Conservation (phyloP, 2,888 invertebrate species). For the Gnatocerus cornutus region DNA sequence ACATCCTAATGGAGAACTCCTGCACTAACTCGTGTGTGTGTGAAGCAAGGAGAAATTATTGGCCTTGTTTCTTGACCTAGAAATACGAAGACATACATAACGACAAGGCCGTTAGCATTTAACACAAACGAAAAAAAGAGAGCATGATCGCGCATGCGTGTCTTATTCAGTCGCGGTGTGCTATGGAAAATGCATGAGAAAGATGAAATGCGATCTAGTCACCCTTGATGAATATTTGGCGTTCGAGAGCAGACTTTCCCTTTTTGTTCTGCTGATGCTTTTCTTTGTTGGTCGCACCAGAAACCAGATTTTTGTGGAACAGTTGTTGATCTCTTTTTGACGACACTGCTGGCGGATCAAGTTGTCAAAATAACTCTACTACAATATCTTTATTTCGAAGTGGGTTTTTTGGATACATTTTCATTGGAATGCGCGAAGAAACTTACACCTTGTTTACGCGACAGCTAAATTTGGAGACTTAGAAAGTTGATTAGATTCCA, state of each 20-base stretch:
- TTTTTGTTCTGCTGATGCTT: conserved; percentile 12
- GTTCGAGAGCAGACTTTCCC: conserved; percentile 28
- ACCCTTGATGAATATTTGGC: conserved; percentile 20
- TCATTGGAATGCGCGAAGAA: conserved; percentile 30
- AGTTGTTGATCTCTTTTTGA: conserved; percentile 32
- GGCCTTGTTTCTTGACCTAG: conserved; percentile 73
- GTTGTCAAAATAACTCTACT: conserved; percentile 23
- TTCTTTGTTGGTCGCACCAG: conserved; percentile 11
- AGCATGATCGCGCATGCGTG: conserved; percentile 60
- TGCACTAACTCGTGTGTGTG: conserved; percentile 55
- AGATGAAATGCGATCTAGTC: conserved; percentile 22
- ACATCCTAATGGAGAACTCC: conserved; percentile 62
- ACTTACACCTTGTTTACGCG: conserved; percentile 37
- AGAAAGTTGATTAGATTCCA: conserved; percentile 43
- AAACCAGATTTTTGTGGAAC: conserved; percentile 17
- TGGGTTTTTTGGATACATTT: conserved; percentile 6
- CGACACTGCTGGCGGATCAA: conserved; percentile 7
- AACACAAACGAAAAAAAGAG: conserved; percentile 58
- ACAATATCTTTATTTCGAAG: conserved; percentile 11
- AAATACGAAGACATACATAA: conserved; percentile 71
- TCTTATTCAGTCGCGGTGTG: conserved; percentile 40
- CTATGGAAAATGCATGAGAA: conserved; percentile 43
- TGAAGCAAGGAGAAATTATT: conserved; percentile 70
- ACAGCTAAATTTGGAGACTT: conserved; percentile 30
- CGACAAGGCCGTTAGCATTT: conserved; percentile 67